Conservation (phyloP, 2,113 vertebrate species). For the Osmerus mordax region DNA sequence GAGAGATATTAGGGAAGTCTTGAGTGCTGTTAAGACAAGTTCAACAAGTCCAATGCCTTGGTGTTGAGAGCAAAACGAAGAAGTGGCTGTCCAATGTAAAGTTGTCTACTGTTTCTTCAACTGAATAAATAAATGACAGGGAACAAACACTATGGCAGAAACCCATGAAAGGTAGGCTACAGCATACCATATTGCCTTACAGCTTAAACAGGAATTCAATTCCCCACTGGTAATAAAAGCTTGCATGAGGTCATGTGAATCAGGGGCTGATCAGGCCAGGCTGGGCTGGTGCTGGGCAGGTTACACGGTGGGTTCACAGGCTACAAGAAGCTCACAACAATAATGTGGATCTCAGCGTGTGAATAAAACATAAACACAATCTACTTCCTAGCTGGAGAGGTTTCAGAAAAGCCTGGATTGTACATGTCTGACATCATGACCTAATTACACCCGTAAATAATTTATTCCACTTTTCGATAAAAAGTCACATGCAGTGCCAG, state of each 20-base stretch:
- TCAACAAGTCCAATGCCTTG: constrained; percentile 34
- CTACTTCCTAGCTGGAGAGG: constrained; percentile 73
- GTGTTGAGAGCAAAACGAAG: background rate
- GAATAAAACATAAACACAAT: constrained; percentile 67
- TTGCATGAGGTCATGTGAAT: background rate
- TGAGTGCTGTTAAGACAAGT: constrained; percentile 14
- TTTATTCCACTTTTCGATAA: constrained; percentile 83
- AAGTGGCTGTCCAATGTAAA: background rate
- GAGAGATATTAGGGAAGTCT: constrained; percentile 27
- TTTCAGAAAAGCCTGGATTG: constrained; percentile 73
- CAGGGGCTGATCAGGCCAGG: background rate
- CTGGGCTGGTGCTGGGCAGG: background rate
- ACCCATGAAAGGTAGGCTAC: too few relatives aligned
- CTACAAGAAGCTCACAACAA: constrained; percentile 38
- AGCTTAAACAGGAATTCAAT: too few relatives aligned
- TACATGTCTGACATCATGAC: constrained; percentile 82
- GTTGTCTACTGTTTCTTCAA: background rate
- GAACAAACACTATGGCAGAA: too few relatives aligned
- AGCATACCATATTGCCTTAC: too few relatives aligned
- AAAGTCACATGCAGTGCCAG: constrained; percentile 80
- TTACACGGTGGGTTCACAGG: constrained; percentile 28
- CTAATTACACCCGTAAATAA: constrained; percentile 91
- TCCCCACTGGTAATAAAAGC: background rate
- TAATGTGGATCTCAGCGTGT: constrained; percentile 19
- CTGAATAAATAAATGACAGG: background rate